Percentiles rank a stretch among this genome's conserved stretches.
Evolutionary conservation across 2,113 vertebrate genomes (phyloP).

Genomic region (Triplophysa tibetana): DNA sequence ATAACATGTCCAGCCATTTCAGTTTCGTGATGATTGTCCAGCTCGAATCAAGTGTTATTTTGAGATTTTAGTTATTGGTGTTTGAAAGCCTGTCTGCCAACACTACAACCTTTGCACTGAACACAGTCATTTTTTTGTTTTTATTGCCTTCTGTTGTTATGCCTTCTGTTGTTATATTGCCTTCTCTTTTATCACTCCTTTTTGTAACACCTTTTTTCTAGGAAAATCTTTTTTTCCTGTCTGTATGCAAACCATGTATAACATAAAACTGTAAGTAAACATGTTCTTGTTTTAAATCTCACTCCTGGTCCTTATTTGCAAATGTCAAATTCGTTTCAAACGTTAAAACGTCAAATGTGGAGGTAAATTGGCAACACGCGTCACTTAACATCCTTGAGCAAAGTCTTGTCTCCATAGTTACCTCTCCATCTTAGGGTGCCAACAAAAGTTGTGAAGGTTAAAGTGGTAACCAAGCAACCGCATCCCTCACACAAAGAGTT

Average conservation of each 20-base stretch:
- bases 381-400: neutral
- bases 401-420: slow-evolving; percentile 45
- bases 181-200: slow-evolving; percentile 41
- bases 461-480: slow-evolving; percentile 55
- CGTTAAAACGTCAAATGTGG: neutral
- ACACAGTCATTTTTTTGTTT: neutral
- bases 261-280: slow-evolving; percentile 63
- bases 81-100: slow-evolving; percentile 5
- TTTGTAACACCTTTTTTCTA: slow-evolving; percentile 11
- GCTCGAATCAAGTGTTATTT: slow-evolving; percentile 13
- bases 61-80: neutral
- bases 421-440: slow-evolving; percentile 27
- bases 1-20: neutral
- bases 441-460: slow-evolving; percentile 44
- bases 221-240: slow-evolving; percentile 39
- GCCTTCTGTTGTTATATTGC: neutral
- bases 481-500: slow-evolving; percentile 20
- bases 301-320: slow-evolving; percentile 1
- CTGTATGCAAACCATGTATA: slow-evolving; percentile 55
- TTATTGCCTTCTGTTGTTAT: slow-evolving; percentile 11
- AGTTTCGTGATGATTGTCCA: neutral
- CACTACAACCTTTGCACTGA: slow-evolving; percentile 34
- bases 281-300: slow-evolving; percentile 58
- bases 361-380: neutral
- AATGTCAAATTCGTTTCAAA: neutral